These are phyloP conservation scores for Heliconius sara DNA, from an alignment of 2,888 invertebrate species.

Conservation along the genomic window DNA sequence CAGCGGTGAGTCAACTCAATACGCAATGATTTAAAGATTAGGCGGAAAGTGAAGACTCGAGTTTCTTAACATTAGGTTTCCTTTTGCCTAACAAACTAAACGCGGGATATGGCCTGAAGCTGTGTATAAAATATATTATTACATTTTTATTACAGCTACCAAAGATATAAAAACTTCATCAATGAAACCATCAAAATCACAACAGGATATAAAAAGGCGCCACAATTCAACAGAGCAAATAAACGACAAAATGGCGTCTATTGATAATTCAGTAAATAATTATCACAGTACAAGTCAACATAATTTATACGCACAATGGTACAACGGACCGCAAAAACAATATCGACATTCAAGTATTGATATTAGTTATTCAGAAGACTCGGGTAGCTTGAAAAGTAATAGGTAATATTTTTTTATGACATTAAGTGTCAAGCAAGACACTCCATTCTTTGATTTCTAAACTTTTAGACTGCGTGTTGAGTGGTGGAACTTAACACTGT, in stretches of 20 bases:
- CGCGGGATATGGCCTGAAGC: neutral
- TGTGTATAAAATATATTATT: neutral
- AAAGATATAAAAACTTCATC: slow-evolving; percentile 72
- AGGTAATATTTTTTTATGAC: slow-evolving; percentile 67
- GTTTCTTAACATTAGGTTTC: too few species aligned
- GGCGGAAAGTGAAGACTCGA: too few species aligned
- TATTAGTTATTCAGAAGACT: slow-evolving; percentile 86
- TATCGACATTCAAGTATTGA: slow-evolving; percentile 77
- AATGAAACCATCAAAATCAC: slow-evolving; percentile 71
- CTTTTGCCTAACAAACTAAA: too few species aligned
- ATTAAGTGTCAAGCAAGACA: too few species aligned
- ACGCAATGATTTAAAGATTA: too few species aligned
- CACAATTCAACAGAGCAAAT: slow-evolving; percentile 77
- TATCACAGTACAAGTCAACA: slow-evolving; percentile 72
- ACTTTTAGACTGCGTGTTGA: too few species aligned
- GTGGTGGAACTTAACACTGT: too few species aligned
- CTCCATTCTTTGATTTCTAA: too few species aligned
- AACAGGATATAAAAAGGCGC: slow-evolving; percentile 85
- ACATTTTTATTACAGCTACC: slow-evolving; percentile 32
- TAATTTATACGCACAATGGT: slow-evolving; percentile 73
- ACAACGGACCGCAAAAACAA: slow-evolving; percentile 63
- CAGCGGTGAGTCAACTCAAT: too few species aligned
- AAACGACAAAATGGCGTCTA: slow-evolving; percentile 54
- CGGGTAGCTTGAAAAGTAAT: slow-evolving; percentile 86
- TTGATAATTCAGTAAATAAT: slow-evolving; percentile 71